Evolutionary conservation across 2,888 invertebrate species (phyloP).

Genomic region (Melinopterus prodromus): DNA sequence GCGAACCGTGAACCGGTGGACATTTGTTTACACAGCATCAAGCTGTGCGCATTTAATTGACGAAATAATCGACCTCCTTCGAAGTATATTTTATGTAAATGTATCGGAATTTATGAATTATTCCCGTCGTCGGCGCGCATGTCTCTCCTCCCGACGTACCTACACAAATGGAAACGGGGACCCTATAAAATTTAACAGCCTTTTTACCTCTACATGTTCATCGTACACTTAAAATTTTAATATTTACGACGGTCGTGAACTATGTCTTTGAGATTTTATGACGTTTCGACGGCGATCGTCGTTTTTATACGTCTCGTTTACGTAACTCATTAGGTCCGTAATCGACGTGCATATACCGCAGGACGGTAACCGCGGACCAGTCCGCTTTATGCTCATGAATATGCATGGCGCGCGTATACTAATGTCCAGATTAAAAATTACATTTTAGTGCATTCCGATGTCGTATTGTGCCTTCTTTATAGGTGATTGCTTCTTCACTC

Average conservation of each 20-base stretch:
- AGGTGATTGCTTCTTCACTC: background rate
- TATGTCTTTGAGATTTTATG: conserved; percentile 41
- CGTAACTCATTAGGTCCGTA: conserved; percentile 4
- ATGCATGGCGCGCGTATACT: background rate
- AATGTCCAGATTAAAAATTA: background rate
- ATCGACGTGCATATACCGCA: background rate
- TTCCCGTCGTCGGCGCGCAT: conserved; percentile 8
- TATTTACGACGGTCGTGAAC: conserved; percentile 42
- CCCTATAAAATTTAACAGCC: conserved; percentile 43
- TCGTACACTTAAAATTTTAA: conserved; percentile 43
- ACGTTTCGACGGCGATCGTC: conserved; percentile 22
- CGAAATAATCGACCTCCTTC: conserved; percentile 4
- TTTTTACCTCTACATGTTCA: conserved; percentile 38
- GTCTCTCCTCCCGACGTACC: background rate
- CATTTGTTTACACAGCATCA: background rate
- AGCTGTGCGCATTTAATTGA: background rate
- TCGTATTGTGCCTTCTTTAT: background rate
- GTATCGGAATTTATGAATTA: conserved; percentile 20
- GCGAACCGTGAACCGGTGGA: background rate
- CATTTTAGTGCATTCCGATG: conserved; percentile 4
- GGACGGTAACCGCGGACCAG: background rate
- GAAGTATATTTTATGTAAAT: background rate
- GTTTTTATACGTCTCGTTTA: conserved; percentile 4
- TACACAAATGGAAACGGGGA: conserved; percentile 27
- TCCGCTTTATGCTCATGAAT: background rate